Conservation (phyloP, 1,140 invertebrate species). For the Conopomorpha cramerella region DNA sequence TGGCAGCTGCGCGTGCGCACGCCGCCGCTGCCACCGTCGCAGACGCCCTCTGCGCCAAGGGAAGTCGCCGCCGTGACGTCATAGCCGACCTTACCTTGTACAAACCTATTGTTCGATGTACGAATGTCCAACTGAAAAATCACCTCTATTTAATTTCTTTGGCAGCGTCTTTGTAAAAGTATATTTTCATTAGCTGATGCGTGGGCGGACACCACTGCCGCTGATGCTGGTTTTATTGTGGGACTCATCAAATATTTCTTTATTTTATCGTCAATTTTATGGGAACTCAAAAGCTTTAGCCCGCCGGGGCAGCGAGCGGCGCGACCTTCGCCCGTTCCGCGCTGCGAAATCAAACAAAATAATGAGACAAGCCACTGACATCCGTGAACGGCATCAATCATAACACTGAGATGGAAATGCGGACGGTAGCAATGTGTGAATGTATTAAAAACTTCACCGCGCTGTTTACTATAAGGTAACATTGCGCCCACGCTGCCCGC, state of each 20-base stretch:
- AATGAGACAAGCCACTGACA: no score
- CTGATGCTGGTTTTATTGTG: conserved; percentile 47
- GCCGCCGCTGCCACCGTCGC: background rate
- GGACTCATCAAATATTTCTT: conserved; percentile 31
- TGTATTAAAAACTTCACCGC: no score
- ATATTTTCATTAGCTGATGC: conserved; percentile 39
- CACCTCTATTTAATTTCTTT: conserved; percentile 49
- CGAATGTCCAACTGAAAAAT: conserved; percentile 41
- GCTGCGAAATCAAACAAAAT: no score
- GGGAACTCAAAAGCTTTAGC: no score
- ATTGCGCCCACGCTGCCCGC: no score
- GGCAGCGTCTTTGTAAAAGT: conserved; percentile 31
- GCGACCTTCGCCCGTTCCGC: no score
- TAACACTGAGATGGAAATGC: no score
- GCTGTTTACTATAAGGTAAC: no score
- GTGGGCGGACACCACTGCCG: conserved; percentile 39
- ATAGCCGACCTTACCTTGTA: conserved; percentile 27
- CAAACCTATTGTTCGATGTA: conserved; percentile 38
- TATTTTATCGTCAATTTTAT: conserved; percentile 31
- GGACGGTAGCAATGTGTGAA: no score
- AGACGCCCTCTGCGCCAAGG: background rate
- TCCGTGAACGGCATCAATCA: no score
- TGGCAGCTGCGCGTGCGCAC: no score
- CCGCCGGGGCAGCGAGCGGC: no score
- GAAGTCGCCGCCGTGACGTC: background rate